Conservation (phyloP, 2,113 vertebrate species). For the Mesoclemmys tuberculata region DNA sequence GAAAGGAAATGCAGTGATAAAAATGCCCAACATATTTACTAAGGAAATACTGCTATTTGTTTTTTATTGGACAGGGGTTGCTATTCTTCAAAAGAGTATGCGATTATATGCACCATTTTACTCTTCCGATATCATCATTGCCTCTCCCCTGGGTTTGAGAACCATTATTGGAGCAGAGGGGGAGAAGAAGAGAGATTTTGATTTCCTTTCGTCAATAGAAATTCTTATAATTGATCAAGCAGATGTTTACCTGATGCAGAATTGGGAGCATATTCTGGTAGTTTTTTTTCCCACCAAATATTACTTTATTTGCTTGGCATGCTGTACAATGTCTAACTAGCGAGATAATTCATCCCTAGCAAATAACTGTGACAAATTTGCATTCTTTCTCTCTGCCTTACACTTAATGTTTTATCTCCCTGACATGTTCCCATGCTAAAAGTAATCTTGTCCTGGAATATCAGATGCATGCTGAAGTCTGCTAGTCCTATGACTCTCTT, state of each 20-base stretch:
- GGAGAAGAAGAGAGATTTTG: constrained; percentile 92
- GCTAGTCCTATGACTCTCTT: neutral
- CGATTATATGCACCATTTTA: constrained; percentile 96
- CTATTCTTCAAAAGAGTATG: constrained; percentile 89
- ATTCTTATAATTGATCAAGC: constrained; percentile 93
- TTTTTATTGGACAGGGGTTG: constrained; percentile 81
- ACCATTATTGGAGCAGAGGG: constrained; percentile 92
- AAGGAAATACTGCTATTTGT: neutral
- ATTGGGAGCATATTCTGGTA: constrained; percentile 98
- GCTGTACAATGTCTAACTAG: neutral
- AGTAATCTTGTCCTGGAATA: neutral
- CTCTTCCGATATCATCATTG: constrained; percentile 95
- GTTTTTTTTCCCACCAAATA: neutral
- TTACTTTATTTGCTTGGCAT: neutral
- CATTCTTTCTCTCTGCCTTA: neutral
- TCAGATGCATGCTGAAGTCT: neutral
- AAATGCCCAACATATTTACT: neutral
- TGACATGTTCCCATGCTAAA: neutral
- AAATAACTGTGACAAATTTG: neutral
- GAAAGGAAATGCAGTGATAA: neutral
- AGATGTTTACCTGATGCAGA: constrained; percentile 98
- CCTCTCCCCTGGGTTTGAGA: constrained; percentile 94
- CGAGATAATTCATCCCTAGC: neutral
- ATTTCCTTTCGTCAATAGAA: constrained; percentile 97
- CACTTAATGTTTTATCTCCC: neutral